phyloP scores from a whole-genome alignment of 2,888 invertebrate species.

The Drosophila niveifrons region DNA sequence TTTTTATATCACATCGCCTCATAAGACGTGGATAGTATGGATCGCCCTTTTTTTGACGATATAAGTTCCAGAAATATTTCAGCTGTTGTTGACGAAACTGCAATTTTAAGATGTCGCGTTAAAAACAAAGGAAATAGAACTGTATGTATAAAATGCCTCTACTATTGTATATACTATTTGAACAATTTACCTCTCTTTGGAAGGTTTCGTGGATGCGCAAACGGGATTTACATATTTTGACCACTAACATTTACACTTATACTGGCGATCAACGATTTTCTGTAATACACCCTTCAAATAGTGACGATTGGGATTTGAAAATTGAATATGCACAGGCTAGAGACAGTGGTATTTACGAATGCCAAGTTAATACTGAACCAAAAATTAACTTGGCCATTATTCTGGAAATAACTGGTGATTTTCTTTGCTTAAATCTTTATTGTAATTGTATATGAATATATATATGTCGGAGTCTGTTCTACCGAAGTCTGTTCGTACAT shows the following conservation, averaged over 20 bases:
- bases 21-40: slow-evolving; percentile 69
- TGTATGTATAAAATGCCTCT: slow-evolving; percentile 86
- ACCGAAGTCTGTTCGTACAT: too few relatives aligned
- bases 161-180: not conserved
- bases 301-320: slow-evolving; percentile 94
- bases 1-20: not conserved
- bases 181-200: not conserved
- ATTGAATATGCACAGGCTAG: slow-evolving; percentile 93
- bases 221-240: slow-evolving; percentile 91
- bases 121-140: slow-evolving; percentile 95
- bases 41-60: slow-evolving; percentile 94
- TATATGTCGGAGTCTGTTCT: too few relatives aligned
- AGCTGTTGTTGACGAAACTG: slow-evolving; percentile 93
- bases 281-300: slow-evolving; percentile 92
- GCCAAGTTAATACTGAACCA: slow-evolving; percentile 95
- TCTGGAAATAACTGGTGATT: slow-evolving; percentile 91
- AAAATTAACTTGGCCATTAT: slow-evolving; percentile 94
- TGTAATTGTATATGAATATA: too few relatives aligned
- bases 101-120: slow-evolving; percentile 92
- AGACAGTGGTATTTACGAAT: slow-evolving; percentile 94
- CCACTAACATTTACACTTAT: slow-evolving; percentile 93
- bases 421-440: too few relatives aligned
- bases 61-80: slow-evolving; percentile 93
- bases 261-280: slow-evolving; percentile 95
- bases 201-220: slow-evolving; percentile 86